phyloP scores from a whole-genome alignment of 2,888 invertebrate genomes.

The Anthoptus insignis region DNA sequence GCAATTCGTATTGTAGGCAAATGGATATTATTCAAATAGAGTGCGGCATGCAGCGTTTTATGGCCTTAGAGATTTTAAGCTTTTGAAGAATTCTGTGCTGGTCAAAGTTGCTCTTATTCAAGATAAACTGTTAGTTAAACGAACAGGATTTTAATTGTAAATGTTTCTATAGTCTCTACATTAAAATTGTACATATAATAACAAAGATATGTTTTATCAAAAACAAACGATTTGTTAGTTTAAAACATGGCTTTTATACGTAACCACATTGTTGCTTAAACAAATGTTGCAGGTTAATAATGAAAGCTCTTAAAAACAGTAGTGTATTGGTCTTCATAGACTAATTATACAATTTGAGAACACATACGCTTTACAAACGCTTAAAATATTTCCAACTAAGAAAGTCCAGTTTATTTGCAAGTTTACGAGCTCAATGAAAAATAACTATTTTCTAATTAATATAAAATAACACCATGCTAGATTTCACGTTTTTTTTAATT shows the following conservation, averaged over 20 bases:
- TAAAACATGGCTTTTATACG: too few species aligned
- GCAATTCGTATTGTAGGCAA: conserved; percentile 39
- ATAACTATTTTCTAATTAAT: conserved; percentile 27
- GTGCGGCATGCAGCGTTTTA: conserved; percentile 30
- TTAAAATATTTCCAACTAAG: background rate
- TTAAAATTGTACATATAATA: too few species aligned
- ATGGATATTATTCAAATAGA: conserved; percentile 39
- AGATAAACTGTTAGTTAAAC: background rate
- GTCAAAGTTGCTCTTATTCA: conserved; percentile 8
- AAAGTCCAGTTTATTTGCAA: conserved; percentile 5
- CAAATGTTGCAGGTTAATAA: too few species aligned
- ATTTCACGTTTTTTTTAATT: too few species aligned
- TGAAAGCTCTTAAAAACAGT: too few species aligned
- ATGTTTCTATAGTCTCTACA: background rate
- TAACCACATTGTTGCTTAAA: too few species aligned
- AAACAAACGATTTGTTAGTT: too few species aligned
- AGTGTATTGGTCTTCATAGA: too few species aligned
- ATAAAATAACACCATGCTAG: conserved; percentile 26
- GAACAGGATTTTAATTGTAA: background rate
- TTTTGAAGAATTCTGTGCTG: conserved; percentile 24
- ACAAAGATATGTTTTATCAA: too few species aligned
- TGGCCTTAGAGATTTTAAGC: conserved; percentile 38
- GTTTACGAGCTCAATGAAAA: conserved; percentile 17
- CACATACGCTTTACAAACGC: background rate
- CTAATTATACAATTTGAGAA: too few species aligned